Evolutionary conservation across 2,113 vertebrate species (phyloP), one percentile per base, ranked within the genome.

Genomic region (Protobothrops mucrosquamatus): DNA sequence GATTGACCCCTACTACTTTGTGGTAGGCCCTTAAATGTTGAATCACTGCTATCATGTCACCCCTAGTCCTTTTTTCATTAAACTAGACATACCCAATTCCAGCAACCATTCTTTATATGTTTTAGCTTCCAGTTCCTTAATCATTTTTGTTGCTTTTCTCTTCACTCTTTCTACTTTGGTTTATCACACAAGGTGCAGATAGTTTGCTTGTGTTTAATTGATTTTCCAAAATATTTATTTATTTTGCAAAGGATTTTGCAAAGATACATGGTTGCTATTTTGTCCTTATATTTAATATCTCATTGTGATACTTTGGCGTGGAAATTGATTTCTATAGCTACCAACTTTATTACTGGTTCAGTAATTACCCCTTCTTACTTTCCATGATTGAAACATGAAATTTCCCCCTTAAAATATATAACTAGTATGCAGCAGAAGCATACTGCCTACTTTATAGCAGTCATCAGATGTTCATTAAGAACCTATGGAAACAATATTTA

Each of bases 401-500:
- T 57, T 91, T 18, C 15, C 18, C 64, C 59, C 23, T 88, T 24
- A 26, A n/a, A 87, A 57, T 24, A 5, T 88, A 48, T 52, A 24
- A 48, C 15, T 4, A 74, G 39, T 81, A 20, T 52, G 43, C 56
- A 34, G 26, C 39, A 6, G 87, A 87, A 55, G 23, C 6, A 20
- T 89, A 51, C 85, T 2, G 7, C 48, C 52, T 92, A 11, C 69
- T 29, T 90, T 85, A 61, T 26, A 20, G 8, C 85, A 29, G 55
- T 24, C 52, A 61, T 24, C 29, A 85, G 14, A 86, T 46, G n/a
- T 26, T 86, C 39, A 89, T 57, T 81, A 43, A 90, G 46, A 93
- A n/a, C 61, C 15, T 89, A 52, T 56, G 39, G 54, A 48, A 26
- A 88, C 74, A 93, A n/a, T 89, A 85, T 92, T 92, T 87, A 64